Evolutionary conservation across 2,113 vertebrate genomes (phyloP).

Genomic region (Blennius ocellaris): DNA sequence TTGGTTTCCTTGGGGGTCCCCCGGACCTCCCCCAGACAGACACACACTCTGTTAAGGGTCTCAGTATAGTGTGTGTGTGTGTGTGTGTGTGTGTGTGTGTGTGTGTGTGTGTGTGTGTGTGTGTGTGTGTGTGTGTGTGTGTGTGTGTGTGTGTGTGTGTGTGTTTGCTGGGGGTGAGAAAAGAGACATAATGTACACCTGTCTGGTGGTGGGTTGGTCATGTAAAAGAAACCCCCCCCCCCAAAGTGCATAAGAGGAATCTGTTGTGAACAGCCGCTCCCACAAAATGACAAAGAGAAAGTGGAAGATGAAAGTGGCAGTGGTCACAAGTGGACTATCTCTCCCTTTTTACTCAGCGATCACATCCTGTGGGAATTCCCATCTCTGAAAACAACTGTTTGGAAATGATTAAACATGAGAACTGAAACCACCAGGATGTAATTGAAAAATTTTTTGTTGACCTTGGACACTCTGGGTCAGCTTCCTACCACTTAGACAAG

Average conservation of each 20-base stretch:
- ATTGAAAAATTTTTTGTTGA: constrained; percentile 32
- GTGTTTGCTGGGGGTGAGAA: neutral
- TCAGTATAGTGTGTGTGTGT: too few species aligned
- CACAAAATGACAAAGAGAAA: constrained; percentile 9
- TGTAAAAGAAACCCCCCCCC: constrained; percentile 8
- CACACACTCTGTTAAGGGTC: constrained; percentile 40
- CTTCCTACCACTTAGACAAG: neutral
- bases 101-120: too few species aligned
- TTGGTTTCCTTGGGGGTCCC: constrained; percentile 66
- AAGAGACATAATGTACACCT: constrained; percentile 27
- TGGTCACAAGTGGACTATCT: constrained; percentile 25
- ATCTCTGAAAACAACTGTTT: constrained; percentile 22
- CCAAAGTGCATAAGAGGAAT: constrained; percentile 14
- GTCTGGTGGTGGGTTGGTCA: constrained; percentile 21
- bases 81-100: too few species aligned
- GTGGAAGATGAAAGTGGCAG: constrained; percentile 17
- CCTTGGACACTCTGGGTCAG: constrained; percentile 17
- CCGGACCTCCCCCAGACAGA: constrained; percentile 67
- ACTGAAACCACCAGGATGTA: constrained; percentile 21
- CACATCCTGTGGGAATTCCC: constrained; percentile 35
- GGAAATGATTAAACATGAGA: constrained; percentile 29
- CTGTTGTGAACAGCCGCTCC: constrained; percentile 2
- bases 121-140: too few species aligned
- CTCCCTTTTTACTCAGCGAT: constrained; percentile 38
- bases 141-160: too few species aligned